A percentile compares a stretch with the other conserved stretches of the same genome.
Evolutionary conservation across 2,797 vertebrate genomes (phyloP).

Genomic region (Aulostomus chinensis): DNA sequence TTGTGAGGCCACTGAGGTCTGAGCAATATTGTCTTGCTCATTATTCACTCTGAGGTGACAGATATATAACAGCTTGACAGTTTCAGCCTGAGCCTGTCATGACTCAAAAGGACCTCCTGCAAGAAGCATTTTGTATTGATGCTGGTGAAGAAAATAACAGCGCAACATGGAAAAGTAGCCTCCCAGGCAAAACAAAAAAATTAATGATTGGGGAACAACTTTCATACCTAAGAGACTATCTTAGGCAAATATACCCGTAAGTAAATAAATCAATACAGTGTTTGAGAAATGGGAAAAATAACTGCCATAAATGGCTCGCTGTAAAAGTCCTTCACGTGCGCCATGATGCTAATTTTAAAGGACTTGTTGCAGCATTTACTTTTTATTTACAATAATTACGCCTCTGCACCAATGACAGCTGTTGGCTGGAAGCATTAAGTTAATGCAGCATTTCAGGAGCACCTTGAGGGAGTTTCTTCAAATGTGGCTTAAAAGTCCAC

Average conservation of each 20-base stretch:
- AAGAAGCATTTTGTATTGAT: slow-evolving; percentile 6
- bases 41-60: slow-evolving; percentile 56
- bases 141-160: no score
- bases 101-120: slow-evolving; percentile 8
- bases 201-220: not conserved
- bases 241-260: not conserved
- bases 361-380: no score
- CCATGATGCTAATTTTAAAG: no score
- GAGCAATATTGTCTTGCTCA: slow-evolving; percentile 45
- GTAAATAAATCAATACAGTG: not conserved
- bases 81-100: slow-evolving; percentile 41
- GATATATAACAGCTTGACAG: slow-evolving; percentile 53
- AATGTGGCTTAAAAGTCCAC: no score
- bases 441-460: no score
- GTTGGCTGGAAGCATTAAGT: no score
- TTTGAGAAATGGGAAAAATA: not conserved
- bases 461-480: no score
- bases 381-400: no score
- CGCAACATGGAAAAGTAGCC: not conserved
- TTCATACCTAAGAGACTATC: not conserved
- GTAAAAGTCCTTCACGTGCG: no score
- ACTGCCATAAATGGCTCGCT: no score
- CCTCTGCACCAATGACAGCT: no score
- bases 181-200: not conserved
- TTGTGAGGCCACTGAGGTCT: slow-evolving; percentile 3